A percentile compares a stretch with the other conserved stretches of the same genome.
Conservation (phyloP, 1,140 invertebrate species). For the Hycleus phaleratus region DNA sequence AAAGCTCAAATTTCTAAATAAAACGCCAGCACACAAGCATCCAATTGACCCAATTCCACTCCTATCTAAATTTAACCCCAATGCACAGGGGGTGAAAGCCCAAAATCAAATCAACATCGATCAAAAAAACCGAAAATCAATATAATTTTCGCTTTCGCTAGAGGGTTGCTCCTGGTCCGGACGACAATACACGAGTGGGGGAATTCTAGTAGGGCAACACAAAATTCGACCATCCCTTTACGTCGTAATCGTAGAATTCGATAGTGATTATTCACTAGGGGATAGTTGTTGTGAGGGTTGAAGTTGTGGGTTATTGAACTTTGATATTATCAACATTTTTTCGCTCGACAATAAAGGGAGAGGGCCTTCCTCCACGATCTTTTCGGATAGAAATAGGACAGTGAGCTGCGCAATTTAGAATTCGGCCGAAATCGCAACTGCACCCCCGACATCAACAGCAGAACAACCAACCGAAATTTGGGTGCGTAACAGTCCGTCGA, state of each 20-base stretch:
- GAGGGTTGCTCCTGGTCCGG: constrained; percentile 13
- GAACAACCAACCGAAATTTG: too few species aligned
- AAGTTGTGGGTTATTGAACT: not conserved
- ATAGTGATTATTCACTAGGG: constrained; percentile 17
- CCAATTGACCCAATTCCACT: not conserved
- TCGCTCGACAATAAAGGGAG: constrained; percentile 3
- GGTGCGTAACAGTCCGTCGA: too few species aligned
- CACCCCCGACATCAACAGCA: too few species aligned
- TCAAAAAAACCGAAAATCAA: not conserved
- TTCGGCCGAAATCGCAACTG: too few species aligned
- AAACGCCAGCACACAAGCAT: not conserved
- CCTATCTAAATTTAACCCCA: not conserved
- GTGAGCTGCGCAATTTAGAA: not conserved
- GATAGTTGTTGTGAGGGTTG: constrained; percentile 2
- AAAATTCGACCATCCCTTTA: too few species aligned
- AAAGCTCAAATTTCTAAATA: too few species aligned
- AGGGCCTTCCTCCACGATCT: not conserved
- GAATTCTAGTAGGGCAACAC: constrained; percentile 14
- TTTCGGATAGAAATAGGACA: not conserved
- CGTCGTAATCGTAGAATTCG: too few species aligned
- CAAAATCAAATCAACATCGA: not conserved
- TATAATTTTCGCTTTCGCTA: constrained; percentile 3
- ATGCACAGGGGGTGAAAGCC: not conserved
- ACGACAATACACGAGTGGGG: constrained; percentile 3
- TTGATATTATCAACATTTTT: not conserved